These are phyloP conservation scores for Lytechinus pictus DNA, from an alignment of 35 echinoderm and acorn worm genomes.

Conservation along the genomic window DNA sequence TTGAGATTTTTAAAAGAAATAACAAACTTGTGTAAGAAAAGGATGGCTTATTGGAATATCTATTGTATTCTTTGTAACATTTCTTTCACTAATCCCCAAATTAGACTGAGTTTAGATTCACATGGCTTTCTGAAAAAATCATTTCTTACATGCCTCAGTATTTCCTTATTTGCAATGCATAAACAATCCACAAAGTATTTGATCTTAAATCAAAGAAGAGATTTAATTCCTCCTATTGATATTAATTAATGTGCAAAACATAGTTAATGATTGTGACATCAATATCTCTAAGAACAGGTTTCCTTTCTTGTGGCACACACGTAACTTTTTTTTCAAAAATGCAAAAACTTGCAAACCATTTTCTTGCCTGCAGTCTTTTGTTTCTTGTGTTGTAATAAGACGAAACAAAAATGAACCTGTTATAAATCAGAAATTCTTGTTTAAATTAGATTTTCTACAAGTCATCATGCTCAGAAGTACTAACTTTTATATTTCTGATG, in stretches of 20 bases:
- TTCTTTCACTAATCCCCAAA: background rate
- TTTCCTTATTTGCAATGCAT: too few relatives aligned
- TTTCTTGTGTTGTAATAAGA: background rate
- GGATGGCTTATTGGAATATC: background rate
- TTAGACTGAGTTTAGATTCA: background rate
- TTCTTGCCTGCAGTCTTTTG: background rate
- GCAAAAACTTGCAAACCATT: background rate
- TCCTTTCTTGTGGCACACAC: background rate
- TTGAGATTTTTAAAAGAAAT: background rate
- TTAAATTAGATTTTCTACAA: background rate
- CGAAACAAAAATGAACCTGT: background rate
- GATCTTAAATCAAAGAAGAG: background rate
- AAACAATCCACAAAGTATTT: too few relatives aligned
- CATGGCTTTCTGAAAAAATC: background rate
- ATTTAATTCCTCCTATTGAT: background rate
- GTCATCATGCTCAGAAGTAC: background rate
- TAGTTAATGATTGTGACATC: background rate
- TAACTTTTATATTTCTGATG: background rate
- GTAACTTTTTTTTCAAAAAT: background rate
- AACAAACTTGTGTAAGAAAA: background rate
- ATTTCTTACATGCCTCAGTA: background rate
- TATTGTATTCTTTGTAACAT: background rate
- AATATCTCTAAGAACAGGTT: background rate
- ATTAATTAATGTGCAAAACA: background rate
- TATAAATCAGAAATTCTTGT: background rate